Evolutionary conservation across 2,797 vertebrate species (phyloP), one percentile per base, ranked within the genome.

Genomic region (Australoheros facetus): DNA sequence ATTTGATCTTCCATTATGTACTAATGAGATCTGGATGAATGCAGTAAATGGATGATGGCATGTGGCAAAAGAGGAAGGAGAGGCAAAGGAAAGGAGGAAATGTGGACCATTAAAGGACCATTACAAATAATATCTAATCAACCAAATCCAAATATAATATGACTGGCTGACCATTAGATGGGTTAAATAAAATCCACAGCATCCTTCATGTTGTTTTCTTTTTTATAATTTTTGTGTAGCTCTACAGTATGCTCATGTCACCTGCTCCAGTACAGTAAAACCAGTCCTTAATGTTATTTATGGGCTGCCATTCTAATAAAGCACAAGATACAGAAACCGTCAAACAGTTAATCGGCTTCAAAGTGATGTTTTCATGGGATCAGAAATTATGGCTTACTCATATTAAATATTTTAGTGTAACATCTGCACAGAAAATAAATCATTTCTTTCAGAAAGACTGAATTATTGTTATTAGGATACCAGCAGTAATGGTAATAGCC

Each of bases 11-110:
- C 80, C 69, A 83, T 85, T 75, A 89, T 71, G 56, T 23, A 21
- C 76, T 79, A 80, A 81, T 85, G 85, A 83, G 76, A 87, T 80
- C 58, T 81, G 34, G 64, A 64, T 83, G 80, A 87, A 82, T 77
- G 2, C 23, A 23, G 23, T 23, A 77, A 75, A 83, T 76, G 57
- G 62, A 81, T 76, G 64, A 51, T 66, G 78, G 53, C 71, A 28
- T 57, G 48, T 71, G 42, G 75, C 48, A 57, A 77, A 80, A 71
- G 53, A 62, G 60, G 56, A 75, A 39, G 51, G 23, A 45, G 54
- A 28, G 16, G 42, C 7, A 23, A 66, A 19, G 42, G 17, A 39
- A 37, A 34, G 7, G 28, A 26, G 60, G 32, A 59, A 6, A 5
- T 45, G 53, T 10, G 19, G 21, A 55, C 37, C 13, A 82, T 55